phyloP scores from a whole-genome alignment of 1,140 invertebrate genomes.

The Caerostris extrusa region DNA sequence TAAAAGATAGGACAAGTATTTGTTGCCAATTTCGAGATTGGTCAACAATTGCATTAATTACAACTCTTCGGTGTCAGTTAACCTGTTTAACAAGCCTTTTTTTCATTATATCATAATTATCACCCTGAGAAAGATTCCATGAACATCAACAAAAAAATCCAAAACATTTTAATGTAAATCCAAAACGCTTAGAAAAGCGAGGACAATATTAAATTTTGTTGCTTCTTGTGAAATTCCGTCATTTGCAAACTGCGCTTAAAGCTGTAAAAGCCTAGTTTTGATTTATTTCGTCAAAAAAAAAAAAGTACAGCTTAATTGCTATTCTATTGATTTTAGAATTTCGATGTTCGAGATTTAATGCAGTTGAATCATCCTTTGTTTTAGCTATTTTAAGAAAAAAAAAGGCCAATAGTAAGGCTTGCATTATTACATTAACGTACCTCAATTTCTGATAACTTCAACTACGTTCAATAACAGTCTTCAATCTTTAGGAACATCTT shows the following conservation, averaged over 20 bases:
- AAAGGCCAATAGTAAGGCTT: no score
- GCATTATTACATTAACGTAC: no score
- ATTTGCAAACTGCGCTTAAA: no score
- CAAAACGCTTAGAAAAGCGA: no score
- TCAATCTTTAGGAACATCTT: neutral
- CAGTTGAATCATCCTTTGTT: neutral
- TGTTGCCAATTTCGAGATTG: neutral
- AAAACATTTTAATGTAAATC: neutral
- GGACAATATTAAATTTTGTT: neutral
- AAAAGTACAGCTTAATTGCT: no score
- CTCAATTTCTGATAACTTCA: neutral
- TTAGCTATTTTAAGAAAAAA: neutral
- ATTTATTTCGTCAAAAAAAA: no score
- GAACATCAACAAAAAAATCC: no score
- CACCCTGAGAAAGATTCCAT: neutral
- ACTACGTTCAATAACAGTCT: neutral
- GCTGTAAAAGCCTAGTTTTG: no score
- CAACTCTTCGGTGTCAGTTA: neutral
- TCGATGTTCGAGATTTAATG: neutral
- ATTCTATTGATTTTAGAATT: no score
- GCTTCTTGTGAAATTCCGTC: no score
- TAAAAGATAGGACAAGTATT: neutral
- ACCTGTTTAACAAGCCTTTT: neutral
- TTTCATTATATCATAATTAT: neutral
- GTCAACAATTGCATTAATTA: conserved; percentile 26